Conservation (phyloP, 2,113 vertebrate species). For the Fulmarus glacialis region DNA sequence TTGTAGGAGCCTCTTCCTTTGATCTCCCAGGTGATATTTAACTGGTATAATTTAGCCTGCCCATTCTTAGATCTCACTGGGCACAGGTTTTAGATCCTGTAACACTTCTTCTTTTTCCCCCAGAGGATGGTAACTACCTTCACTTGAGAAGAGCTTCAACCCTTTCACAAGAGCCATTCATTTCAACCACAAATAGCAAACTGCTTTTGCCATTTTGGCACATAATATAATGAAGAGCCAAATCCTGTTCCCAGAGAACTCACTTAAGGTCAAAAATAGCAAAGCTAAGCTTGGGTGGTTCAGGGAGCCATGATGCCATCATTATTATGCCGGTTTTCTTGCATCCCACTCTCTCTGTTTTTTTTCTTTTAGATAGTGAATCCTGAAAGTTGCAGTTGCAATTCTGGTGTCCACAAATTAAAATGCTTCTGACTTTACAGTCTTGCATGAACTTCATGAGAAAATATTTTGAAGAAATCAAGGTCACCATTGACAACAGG, state of each 20-base stretch:
- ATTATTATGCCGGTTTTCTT: not conserved
- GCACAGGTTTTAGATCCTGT: not conserved
- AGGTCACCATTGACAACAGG: not conserved
- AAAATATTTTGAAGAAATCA: not conserved
- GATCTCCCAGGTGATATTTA: not conserved
- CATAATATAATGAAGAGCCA: not conserved
- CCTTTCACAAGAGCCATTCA: not conserved
- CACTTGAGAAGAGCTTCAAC: not conserved
- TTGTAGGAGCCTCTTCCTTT: not conserved
- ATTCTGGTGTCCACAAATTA: rapidly evolving
- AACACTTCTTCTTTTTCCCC: not conserved
- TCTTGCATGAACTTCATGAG: not conserved
- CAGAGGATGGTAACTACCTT: not conserved
- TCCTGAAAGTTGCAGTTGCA: not conserved
- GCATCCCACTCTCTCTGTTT: not conserved
- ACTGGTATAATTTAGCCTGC: not conserved
- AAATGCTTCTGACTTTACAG: not conserved
- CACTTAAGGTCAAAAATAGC: not conserved
- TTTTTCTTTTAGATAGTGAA: not conserved
- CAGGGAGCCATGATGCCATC: not conserved
- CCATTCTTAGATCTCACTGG: not conserved
- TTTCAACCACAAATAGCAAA: not conserved
- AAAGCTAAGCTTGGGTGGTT: not conserved
- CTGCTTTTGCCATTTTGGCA: not conserved
- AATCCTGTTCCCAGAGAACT: not conserved